phyloP scores from a whole-genome alignment of 2,797 vertebrate species.

The Chaenodraco wilsoni region DNA sequence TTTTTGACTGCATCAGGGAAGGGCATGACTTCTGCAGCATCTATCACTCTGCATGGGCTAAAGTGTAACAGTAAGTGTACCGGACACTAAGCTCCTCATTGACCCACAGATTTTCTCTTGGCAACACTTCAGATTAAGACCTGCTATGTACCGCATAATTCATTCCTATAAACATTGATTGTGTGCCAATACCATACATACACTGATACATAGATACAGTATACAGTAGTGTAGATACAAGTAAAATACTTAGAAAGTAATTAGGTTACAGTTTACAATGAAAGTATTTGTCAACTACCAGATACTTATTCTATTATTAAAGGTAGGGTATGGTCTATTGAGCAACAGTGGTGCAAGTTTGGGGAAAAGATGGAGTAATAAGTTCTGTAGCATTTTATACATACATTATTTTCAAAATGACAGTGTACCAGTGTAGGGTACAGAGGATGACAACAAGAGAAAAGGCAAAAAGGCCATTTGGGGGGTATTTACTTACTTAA shows the following conservation, averaged over 20 bases:
- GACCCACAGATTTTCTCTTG: not conserved
- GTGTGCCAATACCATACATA: not conserved
- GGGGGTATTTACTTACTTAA: not conserved
- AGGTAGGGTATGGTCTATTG: not conserved
- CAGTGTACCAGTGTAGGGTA: not conserved
- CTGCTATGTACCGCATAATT: not conserved
- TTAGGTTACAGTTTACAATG: too few relatives aligned
- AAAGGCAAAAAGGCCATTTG: not conserved
- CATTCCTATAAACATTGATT: not conserved
- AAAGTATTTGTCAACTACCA: not conserved
- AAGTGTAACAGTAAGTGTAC: slow-evolving; percentile 13
- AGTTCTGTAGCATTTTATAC: not conserved
- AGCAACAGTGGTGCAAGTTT: not conserved
- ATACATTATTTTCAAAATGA: not conserved
- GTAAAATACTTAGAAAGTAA: not conserved
- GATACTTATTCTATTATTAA: not conserved
- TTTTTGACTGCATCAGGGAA: slow-evolving; percentile 39
- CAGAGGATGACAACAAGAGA: not conserved
- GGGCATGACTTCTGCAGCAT: slow-evolving; percentile 45
- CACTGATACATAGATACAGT: not conserved
- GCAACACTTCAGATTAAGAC: not conserved
- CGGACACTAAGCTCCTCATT: slow-evolving; percentile 25
- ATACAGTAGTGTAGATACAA: not conserved
- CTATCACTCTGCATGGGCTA: slow-evolving; percentile 48
- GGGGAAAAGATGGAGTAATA: not conserved